Conservation (phyloP, 2,797 vertebrate genomes). For the Ciconia nigra region DNA sequence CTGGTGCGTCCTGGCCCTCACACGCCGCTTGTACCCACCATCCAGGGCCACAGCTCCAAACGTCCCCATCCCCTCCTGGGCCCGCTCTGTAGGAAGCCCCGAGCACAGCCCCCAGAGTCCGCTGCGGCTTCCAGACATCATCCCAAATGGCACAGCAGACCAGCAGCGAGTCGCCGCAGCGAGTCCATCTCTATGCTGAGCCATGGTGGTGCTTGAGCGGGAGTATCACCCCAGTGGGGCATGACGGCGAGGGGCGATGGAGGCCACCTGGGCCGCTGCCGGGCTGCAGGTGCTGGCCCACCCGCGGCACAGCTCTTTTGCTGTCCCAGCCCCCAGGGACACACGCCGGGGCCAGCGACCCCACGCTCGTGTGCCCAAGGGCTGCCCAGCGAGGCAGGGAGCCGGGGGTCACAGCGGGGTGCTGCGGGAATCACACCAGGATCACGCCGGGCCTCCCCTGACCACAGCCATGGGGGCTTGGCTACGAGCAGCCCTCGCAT, state of each 20-base stretch:
- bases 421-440: not conserved
- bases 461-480: not conserved
- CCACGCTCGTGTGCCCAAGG: fast-evolving
- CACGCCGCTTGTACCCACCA: fast-evolving
- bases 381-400: not conserved
- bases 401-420: not conserved
- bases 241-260: fast-evolving
- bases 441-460: fast-evolving
- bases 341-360: fast-evolving
- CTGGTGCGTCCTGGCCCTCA: not conserved
- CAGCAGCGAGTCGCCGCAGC: fast-evolving
- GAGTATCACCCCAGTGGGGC: not conserved
- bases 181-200: fast-evolving
- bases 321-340: not conserved
- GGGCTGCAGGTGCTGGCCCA: not conserved
- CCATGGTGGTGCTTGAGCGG: fast-evolving
- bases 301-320: fast-evolving
- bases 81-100: not conserved
- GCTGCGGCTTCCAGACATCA: not conserved
- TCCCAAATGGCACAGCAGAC: not conserved
- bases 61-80: not conserved
- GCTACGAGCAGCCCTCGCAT: not conserved
- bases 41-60: not conserved
- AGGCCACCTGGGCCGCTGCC: not conserved
- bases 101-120: not conserved